phyloP scores from a whole-genome alignment of 2,113 vertebrate genomes.

The Dolichallabes microphthalmus region DNA sequence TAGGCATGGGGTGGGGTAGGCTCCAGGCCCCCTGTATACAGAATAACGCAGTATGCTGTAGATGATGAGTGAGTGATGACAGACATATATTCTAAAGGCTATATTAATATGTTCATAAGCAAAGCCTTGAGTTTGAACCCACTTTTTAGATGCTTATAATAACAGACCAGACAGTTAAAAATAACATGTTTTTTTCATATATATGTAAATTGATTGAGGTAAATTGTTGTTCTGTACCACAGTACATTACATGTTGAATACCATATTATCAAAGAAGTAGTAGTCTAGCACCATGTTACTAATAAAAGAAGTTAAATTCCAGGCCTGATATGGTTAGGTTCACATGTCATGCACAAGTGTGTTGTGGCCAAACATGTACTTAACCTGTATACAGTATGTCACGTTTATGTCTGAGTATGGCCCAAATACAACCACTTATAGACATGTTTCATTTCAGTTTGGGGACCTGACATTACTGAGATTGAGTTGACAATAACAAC shows the following conservation, averaged over 20 bases:
- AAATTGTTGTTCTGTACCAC: no score
- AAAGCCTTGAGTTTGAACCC: background rate
- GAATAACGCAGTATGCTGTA: no score
- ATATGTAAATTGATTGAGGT: no score
- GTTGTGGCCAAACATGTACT: background rate
- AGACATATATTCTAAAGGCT: background rate
- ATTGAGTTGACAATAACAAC: background rate
- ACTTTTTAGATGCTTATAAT: background rate
- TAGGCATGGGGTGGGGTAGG: no score
- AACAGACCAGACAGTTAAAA: background rate
- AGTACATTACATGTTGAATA: background rate
- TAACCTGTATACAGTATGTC: background rate
- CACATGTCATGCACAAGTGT: background rate
- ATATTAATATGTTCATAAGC: background rate
- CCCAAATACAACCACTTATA: background rate
- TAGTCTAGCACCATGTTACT: background rate
- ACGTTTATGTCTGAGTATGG: no score
- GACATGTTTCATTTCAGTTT: background rate
- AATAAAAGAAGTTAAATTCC: background rate
- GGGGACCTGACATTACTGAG: background rate
- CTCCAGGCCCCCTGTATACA: no score
- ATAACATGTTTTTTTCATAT: background rate
- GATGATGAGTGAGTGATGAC: background rate
- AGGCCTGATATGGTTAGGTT: background rate
- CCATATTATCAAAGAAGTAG: background rate